A percentile compares a stretch with the other conserved stretches of the same genome.
These are phyloP conservation scores for Sinocyclocheilus anophthalmus DNA, from an alignment of 2,113 vertebrate genomes.

Conservation along the genomic window DNA sequence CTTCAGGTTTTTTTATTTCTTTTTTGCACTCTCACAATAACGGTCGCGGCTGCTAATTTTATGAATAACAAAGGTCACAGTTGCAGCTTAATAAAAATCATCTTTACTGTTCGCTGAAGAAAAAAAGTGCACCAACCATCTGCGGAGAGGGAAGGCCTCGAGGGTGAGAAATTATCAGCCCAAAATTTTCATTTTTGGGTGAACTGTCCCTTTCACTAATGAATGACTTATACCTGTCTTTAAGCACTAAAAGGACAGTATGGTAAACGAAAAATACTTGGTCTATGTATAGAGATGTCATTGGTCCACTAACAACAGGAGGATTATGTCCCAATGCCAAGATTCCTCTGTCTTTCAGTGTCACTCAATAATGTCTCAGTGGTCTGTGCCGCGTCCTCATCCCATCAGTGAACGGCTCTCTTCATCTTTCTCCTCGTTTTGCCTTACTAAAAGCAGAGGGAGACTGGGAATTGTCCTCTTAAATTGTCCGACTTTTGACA, in stretches of 20 bases:
- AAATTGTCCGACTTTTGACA: background rate
- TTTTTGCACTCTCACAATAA: no score
- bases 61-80: no score
- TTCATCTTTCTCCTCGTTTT: background rate
- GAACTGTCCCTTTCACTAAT: no score
- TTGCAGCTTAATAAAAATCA: no score
- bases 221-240: background rate
- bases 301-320: background rate
- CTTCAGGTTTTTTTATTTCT: no score
- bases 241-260: background rate
- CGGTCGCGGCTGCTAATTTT: no score
- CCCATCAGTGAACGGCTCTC: background rate
- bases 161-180: no score
- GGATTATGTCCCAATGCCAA: background rate
- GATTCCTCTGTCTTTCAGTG: background rate
- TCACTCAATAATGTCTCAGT: background rate
- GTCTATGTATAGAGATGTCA: background rate
- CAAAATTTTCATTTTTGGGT: no score
- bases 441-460: background rate
- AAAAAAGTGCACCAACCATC: no score
- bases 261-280: background rate
- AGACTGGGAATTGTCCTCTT: background rate
- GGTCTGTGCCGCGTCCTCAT: background rate
- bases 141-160: no score
- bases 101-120: no score